Evolutionary conservation across 2,113 vertebrate species (phyloP), one percentile per base, ranked within the genome.

Genomic region (Crotalus tigris): DNA sequence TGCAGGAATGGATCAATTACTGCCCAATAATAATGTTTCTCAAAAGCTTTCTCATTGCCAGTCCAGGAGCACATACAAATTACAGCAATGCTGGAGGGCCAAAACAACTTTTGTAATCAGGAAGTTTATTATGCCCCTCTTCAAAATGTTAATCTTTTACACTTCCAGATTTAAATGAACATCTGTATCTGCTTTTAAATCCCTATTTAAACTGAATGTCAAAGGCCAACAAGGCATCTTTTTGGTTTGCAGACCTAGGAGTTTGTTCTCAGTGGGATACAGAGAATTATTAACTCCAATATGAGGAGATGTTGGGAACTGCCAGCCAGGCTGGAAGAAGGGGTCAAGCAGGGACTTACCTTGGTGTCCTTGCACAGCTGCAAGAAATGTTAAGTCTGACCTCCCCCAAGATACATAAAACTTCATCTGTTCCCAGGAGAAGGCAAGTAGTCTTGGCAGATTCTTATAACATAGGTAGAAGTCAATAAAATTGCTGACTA

Each of bases 1-100:
- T 54, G 59, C 8, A 33, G 54, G 94, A 96, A 95, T 49, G n/a
- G 55, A 96, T 95, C 92, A 93, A 29, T 92, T 96, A 64, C 86
- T 44, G 95, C 33, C 64, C 33, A 88, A 85, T 95, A 94, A 96
- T 93, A 61, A 90, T n/a, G 4, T 39, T 95, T 93, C 91, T 91
- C 46, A 75, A 39, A 51, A 94, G 64, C 55, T 95, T 93, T 93
- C 69, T 46, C 64, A 54, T 90, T 61, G 51, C 17, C 9, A 44
- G 29, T 90, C 92, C 44, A 49, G 59, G 26, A 91, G 92, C 11
- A 39, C 44, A 64, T 93, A 91, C 33, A 69, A 69, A 69, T 69
- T 15, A 89, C 95, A 81, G 90, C 93, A 93, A 10, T 64, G 29
- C 3, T 61, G 44, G 15, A 26, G 29, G 54, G 92, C 57, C 49